phyloP scores from a whole-genome alignment of 2,797 vertebrate genomes.

The Numenius phaeopus region DNA sequence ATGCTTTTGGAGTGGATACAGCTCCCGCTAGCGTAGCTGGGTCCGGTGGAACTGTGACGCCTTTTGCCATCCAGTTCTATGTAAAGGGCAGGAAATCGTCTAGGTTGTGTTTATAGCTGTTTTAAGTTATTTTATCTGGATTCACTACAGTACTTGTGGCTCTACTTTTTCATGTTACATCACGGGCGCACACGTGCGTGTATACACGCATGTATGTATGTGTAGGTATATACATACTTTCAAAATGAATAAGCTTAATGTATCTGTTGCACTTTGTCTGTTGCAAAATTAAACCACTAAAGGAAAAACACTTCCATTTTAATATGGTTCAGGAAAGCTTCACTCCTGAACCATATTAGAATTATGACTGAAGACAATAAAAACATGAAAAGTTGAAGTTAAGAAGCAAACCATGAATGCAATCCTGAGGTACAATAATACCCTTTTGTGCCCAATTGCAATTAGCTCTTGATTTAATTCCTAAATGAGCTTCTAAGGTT shows the following conservation, averaged over 20 bases:
- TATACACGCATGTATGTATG: background rate
- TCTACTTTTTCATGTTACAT: background rate
- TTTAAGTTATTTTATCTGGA: background rate
- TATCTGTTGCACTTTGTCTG: background rate
- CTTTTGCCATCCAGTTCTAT: background rate
- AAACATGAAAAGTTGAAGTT: background rate
- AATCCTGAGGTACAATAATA: background rate
- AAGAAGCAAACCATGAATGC: background rate
- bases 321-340: background rate
- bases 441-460: constrained; percentile 5
- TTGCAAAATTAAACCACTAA: background rate
- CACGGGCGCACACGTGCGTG: background rate
- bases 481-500: constrained; percentile 35
- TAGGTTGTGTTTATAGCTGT: background rate
- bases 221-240: background rate
- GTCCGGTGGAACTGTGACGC: background rate
- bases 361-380: background rate
- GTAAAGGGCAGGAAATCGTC: background rate
- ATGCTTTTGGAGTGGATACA: background rate
- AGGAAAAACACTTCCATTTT: background rate
- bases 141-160: background rate
- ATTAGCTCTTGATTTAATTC: constrained; percentile 54
- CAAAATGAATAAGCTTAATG: background rate
- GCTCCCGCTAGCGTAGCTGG: background rate
- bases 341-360: background rate